Conservation (phyloP, 2,888 invertebrate genomes). For the Ganaspis brasiliensis region DNA sequence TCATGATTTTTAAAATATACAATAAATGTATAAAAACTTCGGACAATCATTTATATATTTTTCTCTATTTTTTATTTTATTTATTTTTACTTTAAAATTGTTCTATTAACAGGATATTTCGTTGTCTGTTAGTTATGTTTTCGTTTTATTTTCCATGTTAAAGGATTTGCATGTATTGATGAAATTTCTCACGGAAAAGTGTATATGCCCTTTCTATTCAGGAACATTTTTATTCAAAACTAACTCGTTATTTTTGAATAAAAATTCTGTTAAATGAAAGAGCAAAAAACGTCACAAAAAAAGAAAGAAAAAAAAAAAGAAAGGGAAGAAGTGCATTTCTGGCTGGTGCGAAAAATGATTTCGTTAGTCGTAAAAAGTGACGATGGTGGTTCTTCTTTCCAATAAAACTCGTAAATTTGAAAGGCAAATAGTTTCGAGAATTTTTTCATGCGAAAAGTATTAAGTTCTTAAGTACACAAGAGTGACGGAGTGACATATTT, state of each 20-base stretch:
- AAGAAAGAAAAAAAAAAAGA: too few relatives aligned
- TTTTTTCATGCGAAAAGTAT: neutral
- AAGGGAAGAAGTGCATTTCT: neutral
- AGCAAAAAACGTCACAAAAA: neutral
- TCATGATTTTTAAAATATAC: too few relatives aligned
- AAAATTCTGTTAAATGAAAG: neutral
- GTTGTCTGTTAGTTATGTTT: neutral
- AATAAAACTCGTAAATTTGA: constrained; percentile 28
- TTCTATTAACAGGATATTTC: neutral
- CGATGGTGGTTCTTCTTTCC: neutral
- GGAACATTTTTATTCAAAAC: too few relatives aligned
- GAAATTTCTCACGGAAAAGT: neutral
- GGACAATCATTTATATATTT: too few relatives aligned
- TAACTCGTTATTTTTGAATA: constrained; percentile 8
- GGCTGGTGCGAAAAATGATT: neutral
- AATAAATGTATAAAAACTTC: too few relatives aligned
- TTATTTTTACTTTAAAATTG: too few relatives aligned
- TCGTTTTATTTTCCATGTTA: neutral
- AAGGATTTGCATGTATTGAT: neutral
- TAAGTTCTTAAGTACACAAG: constrained; percentile 15
- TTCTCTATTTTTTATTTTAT: too few relatives aligned
- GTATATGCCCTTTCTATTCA: too few relatives aligned
- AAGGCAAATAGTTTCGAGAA: constrained; percentile 25
- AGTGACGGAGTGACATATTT: neutral
- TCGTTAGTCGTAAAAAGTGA: neutral